Percentiles rank a stretch among this genome's conserved stretches.
These are phyloP conservation scores for Naja naja DNA, from an alignment of 2,113 vertebrate genomes.

Conservation along the genomic window DNA sequence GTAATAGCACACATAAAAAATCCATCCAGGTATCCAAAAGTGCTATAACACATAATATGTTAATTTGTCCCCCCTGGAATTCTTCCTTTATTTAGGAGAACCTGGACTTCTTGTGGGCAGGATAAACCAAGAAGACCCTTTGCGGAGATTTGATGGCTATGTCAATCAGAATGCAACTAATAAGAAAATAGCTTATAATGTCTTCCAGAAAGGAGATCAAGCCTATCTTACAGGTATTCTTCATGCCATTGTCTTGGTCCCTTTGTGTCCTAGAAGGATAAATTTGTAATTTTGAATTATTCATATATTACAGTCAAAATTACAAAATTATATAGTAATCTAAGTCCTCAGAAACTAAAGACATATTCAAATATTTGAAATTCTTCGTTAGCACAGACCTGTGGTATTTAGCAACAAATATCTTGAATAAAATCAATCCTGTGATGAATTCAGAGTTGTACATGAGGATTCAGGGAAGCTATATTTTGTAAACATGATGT, in stretches of 20 bases:
- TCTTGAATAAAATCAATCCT: background rate
- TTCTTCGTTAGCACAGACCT: background rate
- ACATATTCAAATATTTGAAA: background rate
- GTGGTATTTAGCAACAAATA: background rate
- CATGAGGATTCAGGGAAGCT: background rate
- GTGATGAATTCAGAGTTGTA: background rate
- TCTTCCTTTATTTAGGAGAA: slow-evolving; percentile 75
- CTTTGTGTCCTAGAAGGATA: background rate
- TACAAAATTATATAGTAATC: background rate
- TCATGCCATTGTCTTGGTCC: background rate
- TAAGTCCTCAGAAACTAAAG: background rate
- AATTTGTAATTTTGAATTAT: background rate
- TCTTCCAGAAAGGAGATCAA: slow-evolving; percentile 89
- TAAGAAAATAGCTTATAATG: slow-evolving; percentile 86
- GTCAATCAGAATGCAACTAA: slow-evolving; percentile 85
- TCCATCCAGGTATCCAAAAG: background rate
- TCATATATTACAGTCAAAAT: background rate
- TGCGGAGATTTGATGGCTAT: slow-evolving; percentile 94
- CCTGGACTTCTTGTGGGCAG: slow-evolving; percentile 92
- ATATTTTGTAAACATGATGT: background rate
- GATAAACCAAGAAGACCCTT: slow-evolving; percentile 89
- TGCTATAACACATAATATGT: background rate
- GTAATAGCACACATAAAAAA: background rate
- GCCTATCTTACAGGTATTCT: slow-evolving; percentile 91
- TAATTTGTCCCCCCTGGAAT: background rate